Conservation (phyloP, 2,888 invertebrate species). For the Listrodromus nycthemerus region DNA sequence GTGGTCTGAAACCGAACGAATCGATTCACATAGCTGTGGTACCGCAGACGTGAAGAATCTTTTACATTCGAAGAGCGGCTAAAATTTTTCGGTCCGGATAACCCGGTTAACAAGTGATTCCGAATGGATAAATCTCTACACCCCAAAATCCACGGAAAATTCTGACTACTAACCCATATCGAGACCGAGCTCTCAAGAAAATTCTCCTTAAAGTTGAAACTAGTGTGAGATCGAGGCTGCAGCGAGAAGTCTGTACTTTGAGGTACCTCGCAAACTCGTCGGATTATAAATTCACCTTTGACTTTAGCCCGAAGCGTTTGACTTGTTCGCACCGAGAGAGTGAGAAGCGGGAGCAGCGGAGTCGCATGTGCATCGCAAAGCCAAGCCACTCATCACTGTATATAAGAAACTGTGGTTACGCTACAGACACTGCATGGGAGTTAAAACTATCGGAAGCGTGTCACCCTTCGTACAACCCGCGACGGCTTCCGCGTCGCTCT, state of each 20-base stretch:
- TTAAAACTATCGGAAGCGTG: conserved; percentile 1
- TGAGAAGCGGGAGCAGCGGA: neutral
- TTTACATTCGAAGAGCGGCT: too few relatives aligned
- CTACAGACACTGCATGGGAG: neutral
- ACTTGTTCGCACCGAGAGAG: conserved; percentile 22
- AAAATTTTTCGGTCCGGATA: too few relatives aligned
- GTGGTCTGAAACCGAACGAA: too few relatives aligned
- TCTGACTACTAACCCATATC: neutral
- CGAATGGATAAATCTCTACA: too few relatives aligned
- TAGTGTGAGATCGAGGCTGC: neutral
- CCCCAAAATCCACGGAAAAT: neutral
- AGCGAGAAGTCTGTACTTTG: conserved; percentile 9
- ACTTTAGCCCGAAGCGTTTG: conserved; percentile 51
- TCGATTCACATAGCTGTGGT: too few relatives aligned
- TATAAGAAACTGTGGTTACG: neutral
- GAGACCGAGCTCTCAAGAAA: conserved; percentile 1
- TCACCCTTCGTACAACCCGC: conserved; percentile 11
- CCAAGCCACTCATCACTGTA: neutral
- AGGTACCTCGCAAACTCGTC: conserved; percentile 26
- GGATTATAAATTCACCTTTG: conserved; percentile 57
- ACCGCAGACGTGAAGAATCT: too few relatives aligned
- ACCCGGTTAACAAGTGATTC: too few relatives aligned
- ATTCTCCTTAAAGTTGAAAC: conserved; percentile 11
- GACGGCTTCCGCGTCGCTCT: conserved; percentile 1
- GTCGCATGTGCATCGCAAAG: neutral